These are phyloP conservation scores for Drosophila grimshawi DNA, from an alignment of 1,140 invertebrate species.

Conservation along the genomic window DNA sequence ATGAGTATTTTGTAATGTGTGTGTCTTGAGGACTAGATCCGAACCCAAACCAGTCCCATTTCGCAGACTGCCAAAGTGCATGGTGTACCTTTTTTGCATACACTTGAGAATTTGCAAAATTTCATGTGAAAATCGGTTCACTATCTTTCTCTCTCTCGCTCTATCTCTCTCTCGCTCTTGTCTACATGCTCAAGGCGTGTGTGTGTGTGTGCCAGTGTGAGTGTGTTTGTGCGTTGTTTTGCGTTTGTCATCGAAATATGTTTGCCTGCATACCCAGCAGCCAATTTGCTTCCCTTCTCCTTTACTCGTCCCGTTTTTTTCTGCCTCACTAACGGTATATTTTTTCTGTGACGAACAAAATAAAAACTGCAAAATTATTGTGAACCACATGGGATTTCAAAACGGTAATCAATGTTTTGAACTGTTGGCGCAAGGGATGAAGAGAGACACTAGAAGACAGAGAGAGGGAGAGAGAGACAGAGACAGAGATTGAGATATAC, in stretches of 20 bases:
- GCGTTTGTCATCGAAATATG: constrained; percentile 73
- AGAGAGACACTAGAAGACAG: neutral
- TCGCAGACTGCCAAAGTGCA: constrained; percentile 4
- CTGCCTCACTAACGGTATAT: neutral
- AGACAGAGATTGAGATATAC: no score
- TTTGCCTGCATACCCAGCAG: constrained; percentile 63
- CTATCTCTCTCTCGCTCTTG: neutral
- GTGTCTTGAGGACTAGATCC: constrained; percentile 4
- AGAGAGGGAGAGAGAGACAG: neutral
- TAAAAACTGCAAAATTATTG: constrained; percentile 68
- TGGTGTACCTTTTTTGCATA: constrained; percentile 34
- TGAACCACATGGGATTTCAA: constrained; percentile 68
- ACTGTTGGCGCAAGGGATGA: constrained; percentile 1
- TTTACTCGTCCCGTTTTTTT: neutral
- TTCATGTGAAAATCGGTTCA: constrained; percentile 54
- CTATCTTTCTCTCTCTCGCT: constrained; percentile 15
- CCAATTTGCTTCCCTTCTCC: constrained; percentile 51
- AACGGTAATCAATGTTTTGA: constrained; percentile 62
- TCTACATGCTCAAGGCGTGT: constrained; percentile 16
- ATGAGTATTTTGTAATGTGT: constrained; percentile 2
- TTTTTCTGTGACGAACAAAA: constrained; percentile 41
- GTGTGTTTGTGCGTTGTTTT: constrained; percentile 50
- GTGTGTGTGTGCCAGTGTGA: neutral
- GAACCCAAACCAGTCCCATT: neutral
- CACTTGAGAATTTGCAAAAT: constrained; percentile 57